These are phyloP conservation scores for Helogale parvula DNA, from an alignment of 2,113 vertebrate genomes.

Conservation along the genomic window DNA sequence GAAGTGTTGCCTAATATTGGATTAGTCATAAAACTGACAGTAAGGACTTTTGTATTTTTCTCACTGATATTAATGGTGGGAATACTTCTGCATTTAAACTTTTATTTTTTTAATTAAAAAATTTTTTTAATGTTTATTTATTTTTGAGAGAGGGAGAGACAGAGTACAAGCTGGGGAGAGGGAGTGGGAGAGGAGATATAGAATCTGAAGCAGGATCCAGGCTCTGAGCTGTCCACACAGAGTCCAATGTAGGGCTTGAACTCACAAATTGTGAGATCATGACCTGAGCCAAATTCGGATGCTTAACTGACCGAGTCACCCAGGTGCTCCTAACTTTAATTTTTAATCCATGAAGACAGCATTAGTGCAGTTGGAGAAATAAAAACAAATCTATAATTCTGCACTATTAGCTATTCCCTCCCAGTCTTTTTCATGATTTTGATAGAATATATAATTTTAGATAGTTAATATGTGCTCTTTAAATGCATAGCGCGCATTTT, in stretches of 20 bases:
- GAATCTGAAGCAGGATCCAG: no score
- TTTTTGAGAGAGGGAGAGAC: no score
- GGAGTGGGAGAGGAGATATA: no score
- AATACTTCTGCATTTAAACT: not conserved
- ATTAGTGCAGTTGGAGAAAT: not conserved
- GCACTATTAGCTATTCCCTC: not conserved
- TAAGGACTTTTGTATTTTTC: constrained; percentile 8
- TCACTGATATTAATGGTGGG: not conserved
- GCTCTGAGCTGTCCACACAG: no score
- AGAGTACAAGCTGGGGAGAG: no score
- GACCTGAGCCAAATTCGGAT: no score
- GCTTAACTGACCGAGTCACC: no score
- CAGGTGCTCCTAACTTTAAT: not conserved
- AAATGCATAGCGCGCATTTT: not conserved
- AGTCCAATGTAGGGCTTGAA: no score
- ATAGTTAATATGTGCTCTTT: not conserved
- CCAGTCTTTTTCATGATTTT: not conserved
- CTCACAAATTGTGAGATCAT: no score
- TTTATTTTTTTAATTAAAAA: constrained; percentile 13
- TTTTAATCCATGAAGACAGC: constrained; percentile 17
- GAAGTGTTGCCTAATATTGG: not conserved
- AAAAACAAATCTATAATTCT: not conserved
- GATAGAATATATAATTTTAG: not conserved
- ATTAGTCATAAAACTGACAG: not conserved
- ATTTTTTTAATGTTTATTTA: no score